Percentiles rank a stretch among this genome's conserved stretches.
These are phyloP conservation scores for Alcis repandata DNA, from an alignment of 2,888 invertebrate species.

Conservation along the genomic window DNA sequence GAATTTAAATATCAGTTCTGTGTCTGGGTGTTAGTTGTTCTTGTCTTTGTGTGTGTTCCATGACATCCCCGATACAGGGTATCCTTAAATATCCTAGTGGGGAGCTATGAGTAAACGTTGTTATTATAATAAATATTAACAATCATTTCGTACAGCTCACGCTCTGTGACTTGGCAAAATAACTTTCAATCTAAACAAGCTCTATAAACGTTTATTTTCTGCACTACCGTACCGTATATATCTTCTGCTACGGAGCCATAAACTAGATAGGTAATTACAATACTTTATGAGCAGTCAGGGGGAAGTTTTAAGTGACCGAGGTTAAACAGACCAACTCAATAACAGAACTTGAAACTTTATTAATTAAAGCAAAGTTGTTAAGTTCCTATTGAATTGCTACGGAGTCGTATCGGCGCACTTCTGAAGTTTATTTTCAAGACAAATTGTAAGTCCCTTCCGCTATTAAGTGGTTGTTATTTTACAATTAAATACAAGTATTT, in stretches of 20 bases:
- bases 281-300: conserved; percentile 21
- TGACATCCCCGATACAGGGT: too few relatives aligned
- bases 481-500: conserved; percentile 12
- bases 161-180: too few relatives aligned
- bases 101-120: too few relatives aligned
- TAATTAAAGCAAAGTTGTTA: conserved; percentile 37
- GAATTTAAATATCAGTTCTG: too few relatives aligned
- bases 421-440: conserved; percentile 32
- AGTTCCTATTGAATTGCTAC: conserved; percentile 32
- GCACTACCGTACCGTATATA: neutral
- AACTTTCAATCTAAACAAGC: too few relatives aligned
- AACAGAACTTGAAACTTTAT: conserved; percentile 36
- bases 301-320: conserved; percentile 31
- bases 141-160: too few relatives aligned
- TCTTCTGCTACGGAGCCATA: conserved; percentile 1
- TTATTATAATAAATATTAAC: too few relatives aligned
- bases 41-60: too few relatives aligned
- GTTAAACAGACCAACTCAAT: conserved; percentile 30
- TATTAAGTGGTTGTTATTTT: conserved; percentile 27
- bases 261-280: conserved; percentile 20
- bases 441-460: conserved; percentile 22
- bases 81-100: too few relatives aligned
- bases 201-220: too few relatives aligned
- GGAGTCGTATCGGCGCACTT: conserved; percentile 29
- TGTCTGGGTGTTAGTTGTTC: too few relatives aligned